A percentile compares a stretch with the other conserved stretches of the same genome.
phyloP scores from a whole-genome alignment of 2,113 vertebrate genomes.

The Gopherus flavomarginatus region DNA sequence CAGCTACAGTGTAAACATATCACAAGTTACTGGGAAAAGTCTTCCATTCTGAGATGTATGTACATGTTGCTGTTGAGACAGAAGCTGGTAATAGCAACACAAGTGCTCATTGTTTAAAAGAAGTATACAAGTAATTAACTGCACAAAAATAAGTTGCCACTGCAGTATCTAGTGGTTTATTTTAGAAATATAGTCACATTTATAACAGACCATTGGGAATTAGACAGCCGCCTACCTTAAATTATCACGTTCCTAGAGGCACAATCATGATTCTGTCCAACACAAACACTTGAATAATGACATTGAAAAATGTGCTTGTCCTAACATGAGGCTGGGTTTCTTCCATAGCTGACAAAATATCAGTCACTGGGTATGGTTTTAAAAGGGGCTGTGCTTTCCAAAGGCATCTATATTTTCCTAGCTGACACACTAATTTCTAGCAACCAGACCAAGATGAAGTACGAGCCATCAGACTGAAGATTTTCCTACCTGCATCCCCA shows the following conservation, averaged over 20 bases:
- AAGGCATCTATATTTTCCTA: no score
- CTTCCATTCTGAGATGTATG: constrained; percentile 15
- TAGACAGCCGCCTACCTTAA: not conserved
- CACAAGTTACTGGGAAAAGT: constrained; percentile 21
- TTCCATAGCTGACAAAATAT: not conserved
- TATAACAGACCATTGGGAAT: not conserved
- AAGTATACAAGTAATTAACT: not conserved
- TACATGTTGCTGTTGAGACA: not conserved
- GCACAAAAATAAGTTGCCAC: not conserved
- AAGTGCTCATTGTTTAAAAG: not conserved
- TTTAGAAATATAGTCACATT: not conserved
- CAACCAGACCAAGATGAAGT: not conserved
- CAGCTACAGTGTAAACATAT: not conserved
- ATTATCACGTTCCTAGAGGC: not conserved
- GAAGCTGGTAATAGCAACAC: not conserved
- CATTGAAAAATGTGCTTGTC: not conserved
- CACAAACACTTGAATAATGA: not conserved
- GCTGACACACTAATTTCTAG: not conserved
- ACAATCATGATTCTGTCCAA: not conserved
- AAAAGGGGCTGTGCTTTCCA: not conserved
- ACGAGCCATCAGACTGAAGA: not conserved
- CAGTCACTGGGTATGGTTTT: not conserved
- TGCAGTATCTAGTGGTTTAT: not conserved
- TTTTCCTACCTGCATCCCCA: not conserved
- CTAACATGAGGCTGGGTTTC: accelerated